Conservation (phyloP, 2,113 vertebrate species). For the Chaetops frenatus region DNA sequence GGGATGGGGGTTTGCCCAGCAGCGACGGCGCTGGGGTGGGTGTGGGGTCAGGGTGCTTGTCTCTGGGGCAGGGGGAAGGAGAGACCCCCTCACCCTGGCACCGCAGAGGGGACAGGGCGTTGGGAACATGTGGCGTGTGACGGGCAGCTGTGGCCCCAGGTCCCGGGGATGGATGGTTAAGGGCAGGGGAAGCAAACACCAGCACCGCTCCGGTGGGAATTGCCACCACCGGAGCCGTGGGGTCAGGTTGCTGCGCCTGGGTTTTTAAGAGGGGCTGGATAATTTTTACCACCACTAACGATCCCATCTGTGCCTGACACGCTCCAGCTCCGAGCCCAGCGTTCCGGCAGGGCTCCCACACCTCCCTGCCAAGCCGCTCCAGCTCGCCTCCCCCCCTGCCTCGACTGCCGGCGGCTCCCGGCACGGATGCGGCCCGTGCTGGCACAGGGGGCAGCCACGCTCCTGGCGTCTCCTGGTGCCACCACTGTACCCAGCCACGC, state of each 20-base stretch:
- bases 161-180: fast-evolving
- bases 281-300: constrained; percentile 13
- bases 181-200: not conserved
- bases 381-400: not conserved
- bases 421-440: fast-evolving
- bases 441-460: fast-evolving
- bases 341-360: not conserved
- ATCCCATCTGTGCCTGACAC: constrained; percentile 23
- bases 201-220: not conserved
- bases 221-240: not conserved
- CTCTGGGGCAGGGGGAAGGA: not conserved
- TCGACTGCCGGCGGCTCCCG: fast-evolving
- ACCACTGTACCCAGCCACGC: fast-evolving
- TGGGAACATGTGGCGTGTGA: not conserved
- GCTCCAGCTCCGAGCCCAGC: not conserved
- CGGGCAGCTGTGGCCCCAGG: not conserved
- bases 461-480: not conserved
- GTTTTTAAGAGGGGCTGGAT: constrained; percentile 32
- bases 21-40: not conserved
- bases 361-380: not conserved
- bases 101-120: not conserved
- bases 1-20: not conserved
- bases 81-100: not conserved
- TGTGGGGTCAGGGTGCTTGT: not conserved
- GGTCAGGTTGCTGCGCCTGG: not conserved